A percentile compares a stretch with the other conserved stretches of the same genome.
Evolutionary conservation across 1,140 invertebrate genomes (phyloP).

Genomic region (Calliphora vicina): DNA sequence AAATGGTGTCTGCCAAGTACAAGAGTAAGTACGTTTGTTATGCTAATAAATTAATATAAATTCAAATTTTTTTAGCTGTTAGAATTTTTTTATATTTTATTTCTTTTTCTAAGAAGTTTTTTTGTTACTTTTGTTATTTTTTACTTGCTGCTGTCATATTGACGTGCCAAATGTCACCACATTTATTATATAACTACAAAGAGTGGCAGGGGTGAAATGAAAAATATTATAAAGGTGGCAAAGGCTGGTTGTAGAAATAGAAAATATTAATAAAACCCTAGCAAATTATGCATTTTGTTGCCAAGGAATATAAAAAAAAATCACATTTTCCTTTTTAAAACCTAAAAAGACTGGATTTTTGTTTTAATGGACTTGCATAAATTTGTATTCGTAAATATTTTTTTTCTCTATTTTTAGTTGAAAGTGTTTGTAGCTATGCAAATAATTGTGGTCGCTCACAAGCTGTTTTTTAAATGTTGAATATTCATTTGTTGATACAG

Average conservation of each 20-base stretch:
- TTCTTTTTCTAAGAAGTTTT: conserved; percentile 23
- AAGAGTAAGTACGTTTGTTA: conserved; percentile 19
- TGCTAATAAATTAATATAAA: conserved; percentile 35
- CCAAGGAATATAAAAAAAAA: not conserved
- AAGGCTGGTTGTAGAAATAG: not conserved
- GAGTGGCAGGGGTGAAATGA: not conserved
- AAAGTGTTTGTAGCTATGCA: no score
- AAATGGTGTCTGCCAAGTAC: not conserved
- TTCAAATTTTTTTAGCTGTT: conserved; percentile 27
- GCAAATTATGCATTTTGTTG: conserved; percentile 26
- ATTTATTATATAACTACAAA: conserved; percentile 25
- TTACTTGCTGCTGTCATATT: conserved; percentile 7
- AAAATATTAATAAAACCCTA: conserved; percentile 30
- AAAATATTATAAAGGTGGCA: not conserved
- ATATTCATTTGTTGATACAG: no score
- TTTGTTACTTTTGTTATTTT: not conserved
- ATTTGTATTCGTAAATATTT: no score
- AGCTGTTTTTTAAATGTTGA: no score
- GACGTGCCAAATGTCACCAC: conserved; percentile 30
- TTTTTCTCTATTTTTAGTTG: no score
- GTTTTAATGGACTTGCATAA: no score
- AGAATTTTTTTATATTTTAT: not conserved
- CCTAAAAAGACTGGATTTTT: not conserved
- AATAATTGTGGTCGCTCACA: no score
- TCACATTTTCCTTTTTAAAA: not conserved